Percentiles rank a stretch among this genome's conserved stretches.
Evolutionary conservation across 2,113 vertebrate genomes (phyloP).

Genomic region (Cebus imitator): DNA sequence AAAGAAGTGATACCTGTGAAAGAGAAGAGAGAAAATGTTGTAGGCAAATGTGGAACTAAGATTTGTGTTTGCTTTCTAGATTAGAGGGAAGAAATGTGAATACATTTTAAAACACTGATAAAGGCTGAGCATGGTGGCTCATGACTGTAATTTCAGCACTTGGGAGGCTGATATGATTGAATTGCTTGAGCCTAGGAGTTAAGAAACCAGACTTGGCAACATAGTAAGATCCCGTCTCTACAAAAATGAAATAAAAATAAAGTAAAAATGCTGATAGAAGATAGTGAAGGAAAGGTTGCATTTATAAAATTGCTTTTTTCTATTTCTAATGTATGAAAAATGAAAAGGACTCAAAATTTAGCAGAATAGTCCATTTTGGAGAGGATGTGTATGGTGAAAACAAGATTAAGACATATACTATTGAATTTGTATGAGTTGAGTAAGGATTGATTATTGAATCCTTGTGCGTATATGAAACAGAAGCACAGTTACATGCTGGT

Average conservation of each 20-base stretch:
- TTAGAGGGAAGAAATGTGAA: not conserved
- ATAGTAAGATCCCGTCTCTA: no score
- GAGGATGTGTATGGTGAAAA: not conserved
- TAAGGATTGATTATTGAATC: not conserved
- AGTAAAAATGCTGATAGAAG: not conserved
- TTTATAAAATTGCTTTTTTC: not conserved
- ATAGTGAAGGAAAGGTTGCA: not conserved
- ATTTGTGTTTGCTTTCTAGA: not conserved
- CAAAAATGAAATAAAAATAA: no score
- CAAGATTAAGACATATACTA: not conserved
- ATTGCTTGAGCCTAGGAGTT: no score
- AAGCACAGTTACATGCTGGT: accelerated
- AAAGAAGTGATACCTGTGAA: accelerated
- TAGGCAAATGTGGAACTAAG: not conserved
- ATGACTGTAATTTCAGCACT: no score
- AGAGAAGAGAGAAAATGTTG: not conserved
- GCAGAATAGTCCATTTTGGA: not conserved
- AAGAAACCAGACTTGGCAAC: no score
- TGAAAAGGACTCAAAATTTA: not conserved
- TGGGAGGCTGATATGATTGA: no score
- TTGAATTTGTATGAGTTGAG: not conserved
- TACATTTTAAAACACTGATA: not conserved
- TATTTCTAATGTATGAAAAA: not conserved
- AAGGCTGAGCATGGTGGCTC: no score
- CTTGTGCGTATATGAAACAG: not conserved